Percentiles rank a stretch among this genome's conserved stretches.
These are phyloP conservation scores for Callosobruchus maculatus DNA, from an alignment of 2,888 invertebrate genomes.

Conservation along the genomic window DNA sequence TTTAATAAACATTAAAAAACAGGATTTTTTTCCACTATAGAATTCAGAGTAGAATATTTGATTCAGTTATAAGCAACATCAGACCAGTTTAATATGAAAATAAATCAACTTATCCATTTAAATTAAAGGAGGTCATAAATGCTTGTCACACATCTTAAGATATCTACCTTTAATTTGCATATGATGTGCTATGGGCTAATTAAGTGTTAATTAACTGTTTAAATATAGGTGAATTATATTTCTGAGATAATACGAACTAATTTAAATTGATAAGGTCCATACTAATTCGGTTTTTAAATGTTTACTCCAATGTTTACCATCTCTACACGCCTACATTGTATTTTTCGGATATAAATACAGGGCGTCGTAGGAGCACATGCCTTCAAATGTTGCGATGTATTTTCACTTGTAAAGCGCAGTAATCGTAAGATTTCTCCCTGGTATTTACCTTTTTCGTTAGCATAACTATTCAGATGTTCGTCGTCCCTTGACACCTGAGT, in stretches of 20 bases:
- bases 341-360: neutral
- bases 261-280: neutral
- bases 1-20: too few species aligned
- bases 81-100: slow-evolving; percentile 32
- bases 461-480: slow-evolving; percentile 89
- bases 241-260: neutral
- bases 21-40: too few species aligned
- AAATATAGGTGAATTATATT: neutral
- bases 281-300: slow-evolving; percentile 9
- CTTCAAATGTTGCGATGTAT: neutral
- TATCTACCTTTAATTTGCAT: slow-evolving; percentile 3
- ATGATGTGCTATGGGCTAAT: neutral
- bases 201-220: neutral
- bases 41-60: neutral
- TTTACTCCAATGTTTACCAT: slow-evolving; percentile 21
- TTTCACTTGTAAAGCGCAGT: neutral
- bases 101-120: slow-evolving; percentile 19
- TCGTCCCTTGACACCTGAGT: slow-evolving; percentile 97
- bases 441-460: slow-evolving; percentile 85
- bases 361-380: neutral
- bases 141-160: slow-evolving; percentile 13
- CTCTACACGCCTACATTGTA: slow-evolving; percentile 40
- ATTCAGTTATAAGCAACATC: neutral
- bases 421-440: neutral
- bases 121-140: slow-evolving; percentile 39